phyloP scores from a whole-genome alignment of 2,888 invertebrate species.

The Drosophila subsilvestris region DNA sequence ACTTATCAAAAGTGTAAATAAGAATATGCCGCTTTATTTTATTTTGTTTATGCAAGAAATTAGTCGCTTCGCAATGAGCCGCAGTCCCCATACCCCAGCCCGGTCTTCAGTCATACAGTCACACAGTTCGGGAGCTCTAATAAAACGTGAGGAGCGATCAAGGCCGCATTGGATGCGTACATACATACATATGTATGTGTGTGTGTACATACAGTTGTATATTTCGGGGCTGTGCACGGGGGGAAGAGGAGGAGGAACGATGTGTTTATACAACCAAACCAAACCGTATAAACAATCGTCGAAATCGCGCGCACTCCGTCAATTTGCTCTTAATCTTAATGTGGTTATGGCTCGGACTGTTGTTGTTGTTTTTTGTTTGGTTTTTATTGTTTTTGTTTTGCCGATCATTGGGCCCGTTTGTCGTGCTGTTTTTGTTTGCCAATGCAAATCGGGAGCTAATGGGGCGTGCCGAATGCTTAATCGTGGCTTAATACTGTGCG shows the following conservation, averaged over 20 bases:
- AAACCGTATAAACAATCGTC: conserved; percentile 16
- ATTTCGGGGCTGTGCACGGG: not conserved
- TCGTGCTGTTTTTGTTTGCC: conserved; percentile 31
- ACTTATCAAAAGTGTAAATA: conserved; percentile 27
- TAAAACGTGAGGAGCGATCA: conserved; percentile 22
- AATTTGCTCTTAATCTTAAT: conserved; percentile 36
- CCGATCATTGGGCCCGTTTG: not conserved
- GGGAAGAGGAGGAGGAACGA: not conserved
- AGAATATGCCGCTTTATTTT: conserved; percentile 23
- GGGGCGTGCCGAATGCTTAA: conserved; percentile 30
- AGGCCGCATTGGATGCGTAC: not conserved
- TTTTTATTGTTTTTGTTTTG: not conserved
- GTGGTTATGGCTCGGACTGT: conserved; percentile 28
- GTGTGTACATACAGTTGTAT: too few relatives aligned
- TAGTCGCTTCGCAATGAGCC: conserved; percentile 7
- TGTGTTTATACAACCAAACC: conserved; percentile 21
- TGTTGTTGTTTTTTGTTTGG: not conserved
- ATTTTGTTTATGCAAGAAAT: conserved; percentile 27
- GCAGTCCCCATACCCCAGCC: too few relatives aligned
- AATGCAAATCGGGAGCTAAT: conserved; percentile 30
- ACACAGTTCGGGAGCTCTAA: conserved; percentile 2
- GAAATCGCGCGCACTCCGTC: conserved; percentile 24
- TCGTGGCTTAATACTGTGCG: conserved; percentile 13
- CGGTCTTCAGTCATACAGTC: not conserved
- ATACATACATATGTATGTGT: too few relatives aligned